Evolutionary conservation across 2,888 invertebrate genomes (phyloP), one percentile per base, ranked within the genome.

Genomic region (Norana najaformis): DNA sequence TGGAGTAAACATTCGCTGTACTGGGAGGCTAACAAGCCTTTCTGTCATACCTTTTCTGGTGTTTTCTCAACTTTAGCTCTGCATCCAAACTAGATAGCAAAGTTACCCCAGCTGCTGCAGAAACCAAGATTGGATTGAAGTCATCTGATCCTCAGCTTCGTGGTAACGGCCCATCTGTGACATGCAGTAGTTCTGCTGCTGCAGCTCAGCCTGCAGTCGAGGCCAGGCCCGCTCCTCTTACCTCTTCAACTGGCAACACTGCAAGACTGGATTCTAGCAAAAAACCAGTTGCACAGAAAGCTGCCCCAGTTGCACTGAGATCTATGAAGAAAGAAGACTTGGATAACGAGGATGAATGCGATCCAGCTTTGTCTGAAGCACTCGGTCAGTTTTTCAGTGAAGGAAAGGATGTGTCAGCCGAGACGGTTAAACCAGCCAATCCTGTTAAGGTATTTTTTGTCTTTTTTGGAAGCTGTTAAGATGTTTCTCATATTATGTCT

Each of bases 1-100:
- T 69, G 69, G 69, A 13, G 69, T 69, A 69, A 69, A n/a, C 69
- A 8, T 30, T 69, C 69, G 35, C 85, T 37, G 85, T 36, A 37
- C 85, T 37, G 35, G 85, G 36, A 85, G 85, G 85, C 36, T 69
- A 69, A 69, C 30, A 69, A 30, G 69, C 69, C 69, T 69, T 69
- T 69, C 30, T 69, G 69, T 69, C 69, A 69, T 69, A 8, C 85
- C 36, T 85, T 36, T 35, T 85, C 36, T 85, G 85, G 85, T 85
- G 85, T 85, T 85, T 85, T 85, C 85, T 85, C 36, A 85, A 35
- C 85, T 85, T 85, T 85, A 85, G 85, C 85, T 85, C 85, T 36
- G 36, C 85, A 85, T 35, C 85, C 85, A 85, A 35, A 85, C 85
- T 85, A 85, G 85, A 85, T 85, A 85, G 85, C 85, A 85, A 85